These are phyloP conservation scores for Acipenser ruthenus DNA, from an alignment of 2,797 vertebrate genomes.

Conservation along the genomic window DNA sequence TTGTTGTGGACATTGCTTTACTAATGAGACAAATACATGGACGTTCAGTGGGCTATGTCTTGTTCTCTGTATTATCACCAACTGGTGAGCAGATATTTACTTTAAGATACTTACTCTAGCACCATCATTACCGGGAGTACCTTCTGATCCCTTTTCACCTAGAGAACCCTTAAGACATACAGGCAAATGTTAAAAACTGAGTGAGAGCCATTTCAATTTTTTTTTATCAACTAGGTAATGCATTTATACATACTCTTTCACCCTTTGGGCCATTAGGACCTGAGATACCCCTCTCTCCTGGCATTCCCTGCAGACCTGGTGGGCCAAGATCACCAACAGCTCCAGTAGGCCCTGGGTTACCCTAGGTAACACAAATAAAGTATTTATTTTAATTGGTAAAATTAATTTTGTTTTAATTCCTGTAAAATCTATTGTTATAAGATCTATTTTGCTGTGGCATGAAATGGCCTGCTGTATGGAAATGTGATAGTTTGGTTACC, in stretches of 20 bases:
- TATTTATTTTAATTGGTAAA: neutral
- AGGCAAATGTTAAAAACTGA: neutral
- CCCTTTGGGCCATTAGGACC: constrained; percentile 92
- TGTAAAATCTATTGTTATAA: neutral
- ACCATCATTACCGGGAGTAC: constrained; percentile 89
- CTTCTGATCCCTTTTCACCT: constrained; percentile 93
- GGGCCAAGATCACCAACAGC: constrained; percentile 82
- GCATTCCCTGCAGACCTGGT: constrained; percentile 96
- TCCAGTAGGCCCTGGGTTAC: constrained; percentile 85
- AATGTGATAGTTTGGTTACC: constrained; percentile 49
- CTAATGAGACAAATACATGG: neutral
- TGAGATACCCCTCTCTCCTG: constrained; percentile 92
- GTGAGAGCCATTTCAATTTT: neutral
- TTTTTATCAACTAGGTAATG: neutral
- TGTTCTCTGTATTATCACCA: neutral
- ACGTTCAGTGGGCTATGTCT: neutral
- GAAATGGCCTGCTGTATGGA: neutral
- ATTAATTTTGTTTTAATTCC: neutral
- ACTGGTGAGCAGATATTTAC: no score
- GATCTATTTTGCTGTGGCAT: neutral
- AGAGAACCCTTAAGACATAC: constrained; percentile 63
- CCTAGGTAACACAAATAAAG: constrained; percentile 51
- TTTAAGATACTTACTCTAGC: constrained; percentile 73
- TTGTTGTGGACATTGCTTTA: no score
- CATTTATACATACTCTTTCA: constrained; percentile 74